Percentiles rank a stretch among this genome's conserved stretches.
Evolutionary conservation across 2,888 invertebrate species (phyloP).

Genomic region (Troides aeacus): DNA sequence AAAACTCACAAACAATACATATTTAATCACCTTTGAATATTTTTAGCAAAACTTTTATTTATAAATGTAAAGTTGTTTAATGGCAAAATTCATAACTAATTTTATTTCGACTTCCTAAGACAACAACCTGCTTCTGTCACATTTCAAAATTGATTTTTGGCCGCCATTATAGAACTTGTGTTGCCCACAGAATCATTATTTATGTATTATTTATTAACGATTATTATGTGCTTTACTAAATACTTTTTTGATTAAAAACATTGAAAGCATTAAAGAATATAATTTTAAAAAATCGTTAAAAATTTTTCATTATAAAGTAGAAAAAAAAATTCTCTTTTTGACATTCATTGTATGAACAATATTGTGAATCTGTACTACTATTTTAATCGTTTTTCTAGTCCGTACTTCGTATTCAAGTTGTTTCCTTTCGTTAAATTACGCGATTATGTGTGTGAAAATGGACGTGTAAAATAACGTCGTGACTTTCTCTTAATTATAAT

Average conservation of each 20-base stretch:
- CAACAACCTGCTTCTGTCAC: slow-evolving; percentile 45
- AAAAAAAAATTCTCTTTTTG: background rate
- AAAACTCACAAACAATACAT: slow-evolving; percentile 22
- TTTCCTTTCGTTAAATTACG: slow-evolving; percentile 47
- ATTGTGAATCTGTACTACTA: slow-evolving; percentile 9
- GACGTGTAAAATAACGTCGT: slow-evolving; percentile 48
- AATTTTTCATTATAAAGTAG: background rate
- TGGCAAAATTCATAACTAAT: background rate
- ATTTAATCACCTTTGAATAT: background rate
- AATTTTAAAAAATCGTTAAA: background rate
- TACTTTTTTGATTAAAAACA: background rate
- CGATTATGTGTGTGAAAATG: slow-evolving; percentile 53
- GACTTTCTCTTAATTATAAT: slow-evolving; percentile 46
- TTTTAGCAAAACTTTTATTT: background rate
- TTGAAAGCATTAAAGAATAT: background rate
- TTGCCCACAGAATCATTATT: slow-evolving; percentile 28
- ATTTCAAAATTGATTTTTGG: slow-evolving; percentile 77
- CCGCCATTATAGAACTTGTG: slow-evolving; percentile 56
- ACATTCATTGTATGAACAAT: background rate
- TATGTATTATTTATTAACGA: background rate
- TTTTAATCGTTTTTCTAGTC: slow-evolving; percentile 2
- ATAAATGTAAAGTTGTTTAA: background rate
- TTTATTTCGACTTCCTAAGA: slow-evolving; percentile 25
- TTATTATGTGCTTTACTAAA: background rate
- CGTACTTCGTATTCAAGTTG: slow-evolving; percentile 31